Conservation (phyloP, 1,140 invertebrate genomes). For the Lasaia peninsularis region DNA sequence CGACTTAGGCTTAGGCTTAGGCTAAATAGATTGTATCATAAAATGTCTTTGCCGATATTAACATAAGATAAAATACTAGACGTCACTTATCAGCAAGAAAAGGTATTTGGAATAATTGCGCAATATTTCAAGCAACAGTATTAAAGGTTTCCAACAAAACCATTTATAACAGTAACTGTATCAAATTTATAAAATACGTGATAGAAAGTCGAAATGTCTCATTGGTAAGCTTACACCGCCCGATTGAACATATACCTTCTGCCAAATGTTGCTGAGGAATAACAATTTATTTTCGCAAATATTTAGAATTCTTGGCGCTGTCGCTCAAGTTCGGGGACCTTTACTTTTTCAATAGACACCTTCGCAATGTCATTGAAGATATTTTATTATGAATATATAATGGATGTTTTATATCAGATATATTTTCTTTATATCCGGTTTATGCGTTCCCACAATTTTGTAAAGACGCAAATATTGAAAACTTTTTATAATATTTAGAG, state of each 20-base stretch:
- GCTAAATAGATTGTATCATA: not conserved
- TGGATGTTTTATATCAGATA: not conserved
- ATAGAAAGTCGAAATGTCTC: conserved; percentile 25
- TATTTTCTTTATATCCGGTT: conserved; percentile 1
- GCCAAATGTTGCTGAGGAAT: conserved; percentile 31
- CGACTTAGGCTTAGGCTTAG: too few relatives aligned
- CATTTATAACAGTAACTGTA: conserved; percentile 18
- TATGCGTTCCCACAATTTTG: not conserved
- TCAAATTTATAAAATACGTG: conserved; percentile 39
- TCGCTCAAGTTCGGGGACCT: not conserved
- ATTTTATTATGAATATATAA: not conserved
- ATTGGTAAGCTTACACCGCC: conserved; percentile 27
- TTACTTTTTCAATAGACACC: conserved; percentile 9
- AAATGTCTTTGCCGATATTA: not conserved
- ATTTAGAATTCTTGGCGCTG: conserved; percentile 11
- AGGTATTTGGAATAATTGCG: not conserved
- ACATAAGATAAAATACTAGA: not conserved
- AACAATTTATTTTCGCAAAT: conserved; percentile 24
- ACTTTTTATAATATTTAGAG: too few relatives aligned
- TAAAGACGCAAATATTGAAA: not conserved
- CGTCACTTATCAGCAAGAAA: not conserved
- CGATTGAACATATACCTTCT: conserved; percentile 36
- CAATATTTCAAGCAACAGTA: not conserved
- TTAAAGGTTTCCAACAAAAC: conserved; percentile 9
- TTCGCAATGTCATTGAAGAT: not conserved